Percentiles rank a stretch among this genome's conserved stretches.
Conservation (phyloP, 1,140 invertebrate genomes). For the Leptinotarsa lineolata region DNA sequence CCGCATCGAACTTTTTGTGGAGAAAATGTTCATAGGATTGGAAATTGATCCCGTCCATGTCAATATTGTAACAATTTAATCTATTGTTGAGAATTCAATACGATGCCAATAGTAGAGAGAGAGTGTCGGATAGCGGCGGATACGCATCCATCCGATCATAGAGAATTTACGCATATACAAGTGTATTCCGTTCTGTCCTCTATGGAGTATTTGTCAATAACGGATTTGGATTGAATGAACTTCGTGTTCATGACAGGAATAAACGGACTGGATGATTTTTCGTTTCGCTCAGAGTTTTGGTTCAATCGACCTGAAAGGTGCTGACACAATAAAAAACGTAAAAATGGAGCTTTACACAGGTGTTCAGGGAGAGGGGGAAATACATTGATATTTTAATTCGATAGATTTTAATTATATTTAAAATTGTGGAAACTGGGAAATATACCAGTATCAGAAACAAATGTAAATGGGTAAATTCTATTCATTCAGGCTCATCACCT, state of each 20-base stretch:
- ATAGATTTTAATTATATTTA: too few species aligned
- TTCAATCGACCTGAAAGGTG: too few species aligned
- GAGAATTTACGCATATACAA: background rate
- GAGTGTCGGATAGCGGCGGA: background rate
- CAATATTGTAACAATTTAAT: constrained; percentile 1
- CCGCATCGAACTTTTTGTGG: background rate
- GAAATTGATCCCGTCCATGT: background rate
- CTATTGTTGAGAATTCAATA: constrained; percentile 7
- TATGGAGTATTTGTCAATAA: background rate
- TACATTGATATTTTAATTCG: too few species aligned
- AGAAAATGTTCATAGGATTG: background rate
- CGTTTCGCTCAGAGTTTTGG: background rate
- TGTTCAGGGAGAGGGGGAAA: too few species aligned
- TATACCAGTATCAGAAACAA: too few species aligned
- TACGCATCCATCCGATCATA: background rate
- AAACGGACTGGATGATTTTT: background rate
- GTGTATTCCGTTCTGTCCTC: background rate
- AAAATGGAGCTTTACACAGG: too few species aligned
- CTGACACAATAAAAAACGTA: too few species aligned
- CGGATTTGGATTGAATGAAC: constrained; percentile 2
- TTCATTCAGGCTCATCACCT: too few species aligned
- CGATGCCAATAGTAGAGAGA: background rate
- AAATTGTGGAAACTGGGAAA: too few species aligned
- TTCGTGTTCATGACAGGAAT: background rate
- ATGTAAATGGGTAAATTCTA: too few species aligned